A percentile compares a stretch with the other conserved stretches of the same genome.
Conservation (phyloP, 2,113 vertebrate genomes). For the Tamias sibiricus region DNA sequence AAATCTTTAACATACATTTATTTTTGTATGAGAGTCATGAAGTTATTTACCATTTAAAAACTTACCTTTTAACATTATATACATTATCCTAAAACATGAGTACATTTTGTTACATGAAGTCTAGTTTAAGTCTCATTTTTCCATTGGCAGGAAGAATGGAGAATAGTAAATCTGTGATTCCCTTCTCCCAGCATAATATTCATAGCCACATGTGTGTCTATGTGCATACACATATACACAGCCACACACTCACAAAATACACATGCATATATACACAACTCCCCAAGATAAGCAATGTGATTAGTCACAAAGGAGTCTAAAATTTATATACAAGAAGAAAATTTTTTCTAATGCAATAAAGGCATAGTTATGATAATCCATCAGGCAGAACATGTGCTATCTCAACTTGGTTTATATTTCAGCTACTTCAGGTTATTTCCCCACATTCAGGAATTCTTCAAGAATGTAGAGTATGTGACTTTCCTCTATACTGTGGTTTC, state of each 20-base stretch:
- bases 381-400: background rate
- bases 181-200: background rate
- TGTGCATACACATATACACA: too few relatives aligned
- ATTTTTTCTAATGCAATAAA: background rate
- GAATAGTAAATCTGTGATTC: background rate
- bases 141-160: background rate
- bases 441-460: background rate
- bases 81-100: background rate
- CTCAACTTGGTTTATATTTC: background rate
- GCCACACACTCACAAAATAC: background rate
- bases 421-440: background rate
- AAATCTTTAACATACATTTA: background rate
- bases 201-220: too few relatives aligned
- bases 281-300: background rate
- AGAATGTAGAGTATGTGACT: background rate
- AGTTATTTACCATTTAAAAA: slow-evolving; percentile 17
- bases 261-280: background rate
- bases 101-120: background rate
- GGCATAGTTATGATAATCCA: background rate
- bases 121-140: slow-evolving; percentile 40
- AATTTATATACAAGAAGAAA: background rate
- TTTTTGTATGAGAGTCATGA: slow-evolving; percentile 21
- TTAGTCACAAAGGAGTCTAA: background rate
- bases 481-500: background rate
- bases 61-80: background rate